Base-by-base conservation (phyloP, 2,888 invertebrate genomes). In the Micoletzkya japonica region DNA sequence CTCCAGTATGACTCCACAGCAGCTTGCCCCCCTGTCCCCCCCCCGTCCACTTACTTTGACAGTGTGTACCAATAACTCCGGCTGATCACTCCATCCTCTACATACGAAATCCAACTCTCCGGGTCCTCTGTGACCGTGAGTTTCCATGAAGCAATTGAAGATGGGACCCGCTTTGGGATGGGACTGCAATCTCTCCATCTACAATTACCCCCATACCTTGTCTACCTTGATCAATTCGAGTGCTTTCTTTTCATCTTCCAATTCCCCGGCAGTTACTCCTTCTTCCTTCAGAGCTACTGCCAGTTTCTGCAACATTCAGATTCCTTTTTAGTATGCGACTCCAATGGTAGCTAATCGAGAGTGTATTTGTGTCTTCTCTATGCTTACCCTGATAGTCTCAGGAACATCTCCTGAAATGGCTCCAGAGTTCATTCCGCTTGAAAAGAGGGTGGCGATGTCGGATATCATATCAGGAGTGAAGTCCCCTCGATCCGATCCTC, bases 381-480 rank as follows among this genome's bases (percentile, higher is more conserved):
- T 20, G 26, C 32, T 60, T 56, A 86, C 86, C 81, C 86, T 85
- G 60, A 90, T 78, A 0, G 88, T 87, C 24, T 87, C 85, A 0
- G 92, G 91, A 10, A 93, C 90, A 83, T 92, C 91, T 0, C 91
- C 92, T 26, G 92, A 92, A 64, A 91, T 88, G 0, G 92, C 91
- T 74, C 91, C 89, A 0, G 87, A 58, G 30, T 75, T 86, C 77
- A 91, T 91, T 0, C 91, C 90, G 44, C 77, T 75, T 17, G 91
- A 90, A 49, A 92, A 87, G 30, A 93, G 85, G 34, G 89, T 81
- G 0, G 91, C 90, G 58, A 92, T 89, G 86, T 93, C 92, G 49
- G 89, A 89, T 78, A 90, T 90, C 75, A 91, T 90, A 24, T 91
- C 90, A 0, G 87, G 85, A 1, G 89, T 89, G 81, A 91, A 89